Evolutionary conservation across 2,113 vertebrate species (phyloP).

Genomic region (Halcyon malimbica): DNA sequence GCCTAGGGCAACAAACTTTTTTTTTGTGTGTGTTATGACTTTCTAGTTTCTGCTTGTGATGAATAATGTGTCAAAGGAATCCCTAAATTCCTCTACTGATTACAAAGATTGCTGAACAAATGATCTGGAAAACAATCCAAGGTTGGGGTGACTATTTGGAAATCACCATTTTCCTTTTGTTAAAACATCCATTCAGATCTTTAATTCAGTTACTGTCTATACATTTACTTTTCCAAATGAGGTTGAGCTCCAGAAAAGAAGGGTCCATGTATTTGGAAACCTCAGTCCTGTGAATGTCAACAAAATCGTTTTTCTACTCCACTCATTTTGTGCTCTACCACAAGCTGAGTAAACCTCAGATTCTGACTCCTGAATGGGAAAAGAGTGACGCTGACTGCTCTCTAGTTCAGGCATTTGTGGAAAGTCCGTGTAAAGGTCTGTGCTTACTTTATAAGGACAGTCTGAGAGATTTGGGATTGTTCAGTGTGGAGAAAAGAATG

Average conservation of each 20-base stretch:
- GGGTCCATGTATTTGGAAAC: not conserved
- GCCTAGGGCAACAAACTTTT: conserved; percentile 38
- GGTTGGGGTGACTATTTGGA: not conserved
- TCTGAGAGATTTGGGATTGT: not conserved
- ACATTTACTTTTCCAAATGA: not conserved
- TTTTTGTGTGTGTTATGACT: not conserved
- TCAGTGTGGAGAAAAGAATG: not conserved
- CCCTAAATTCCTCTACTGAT: conserved; percentile 6
- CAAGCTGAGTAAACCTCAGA: not conserved
- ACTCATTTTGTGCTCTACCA: not conserved
- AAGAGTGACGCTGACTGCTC: not conserved
- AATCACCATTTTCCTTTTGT: not conserved
- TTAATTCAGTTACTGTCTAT: not conserved
- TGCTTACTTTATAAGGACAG: not conserved
- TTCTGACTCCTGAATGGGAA: not conserved
- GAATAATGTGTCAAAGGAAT: conserved; percentile 31
- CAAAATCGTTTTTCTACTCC: fast-evolving
- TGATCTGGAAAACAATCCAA: not conserved
- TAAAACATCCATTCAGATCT: not conserved
- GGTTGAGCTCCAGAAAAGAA: not conserved
- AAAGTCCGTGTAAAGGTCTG: not conserved
- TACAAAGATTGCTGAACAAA: not conserved
- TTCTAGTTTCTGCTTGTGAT: conserved; percentile 44
- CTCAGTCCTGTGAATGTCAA: not conserved
- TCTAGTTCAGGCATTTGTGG: not conserved